Base-by-base conservation (phyloP, 2,113 vertebrate species). In the Xerus inauris region DNA sequence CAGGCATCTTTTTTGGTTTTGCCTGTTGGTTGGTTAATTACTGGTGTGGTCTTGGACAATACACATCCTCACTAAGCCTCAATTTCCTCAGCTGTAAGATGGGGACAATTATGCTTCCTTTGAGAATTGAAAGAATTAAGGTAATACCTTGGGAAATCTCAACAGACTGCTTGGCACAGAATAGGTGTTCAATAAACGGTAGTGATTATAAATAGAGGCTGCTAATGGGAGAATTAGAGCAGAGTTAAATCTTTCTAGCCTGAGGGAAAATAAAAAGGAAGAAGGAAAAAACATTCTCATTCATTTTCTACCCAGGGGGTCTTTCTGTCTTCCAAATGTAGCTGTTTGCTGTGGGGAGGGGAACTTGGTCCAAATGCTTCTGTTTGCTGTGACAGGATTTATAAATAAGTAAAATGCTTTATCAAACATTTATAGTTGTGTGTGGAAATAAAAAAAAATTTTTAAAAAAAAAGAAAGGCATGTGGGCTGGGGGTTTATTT, bases 351-450 rank as follows among this genome's bases (percentile, higher is more conserved):
- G 4, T 86, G 64, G 59, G 81, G 90, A 96, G 93, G 87, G 81
- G 71, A 92, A 94, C 67, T n/a, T 13, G 10, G 35, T 95, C 89
- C 97, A 98, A 96, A 92, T 84, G 96, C 91, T 96, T 97, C 95
- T 98, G 94, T 93, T 94, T 97, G 87, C 91, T 90, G 59, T 96
- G 95, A 96, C 96, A 94, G 89, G 0, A 9, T 93, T 97, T 95
- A 96, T 99, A 98, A 98, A 99, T 98, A 98, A 99, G 97, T 98
- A 65, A 99, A 96, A 97, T 72, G 91, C 87, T 97, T 98, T 97
- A 98, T 99, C 98, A 98, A 98, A 99, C 96, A 98, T 99, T 98
- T 96, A 98, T 98, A 94, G 97, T 80, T 96, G 97, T 98, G 96
- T 98, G 98, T 98, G 98, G 94, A 93, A 97, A 97, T 96, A 96